Conservation (phyloP, 2,113 vertebrate genomes). For the Aramus guarauna region DNA sequence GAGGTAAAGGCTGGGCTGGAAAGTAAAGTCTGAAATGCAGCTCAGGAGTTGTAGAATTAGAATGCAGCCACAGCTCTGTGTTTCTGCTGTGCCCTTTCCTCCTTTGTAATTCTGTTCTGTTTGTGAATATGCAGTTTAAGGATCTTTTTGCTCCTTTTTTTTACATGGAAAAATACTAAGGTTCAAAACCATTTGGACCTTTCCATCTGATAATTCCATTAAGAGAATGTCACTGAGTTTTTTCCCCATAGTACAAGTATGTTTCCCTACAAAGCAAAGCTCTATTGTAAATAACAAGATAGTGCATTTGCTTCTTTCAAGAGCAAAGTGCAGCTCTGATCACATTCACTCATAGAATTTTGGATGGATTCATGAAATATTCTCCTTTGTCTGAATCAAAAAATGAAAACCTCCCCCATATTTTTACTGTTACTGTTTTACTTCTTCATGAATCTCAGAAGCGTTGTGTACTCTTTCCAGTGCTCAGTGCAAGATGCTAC, state of each 20-base stretch:
- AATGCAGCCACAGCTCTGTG: accelerated
- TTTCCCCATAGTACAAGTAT: neutral
- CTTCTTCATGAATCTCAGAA: neutral
- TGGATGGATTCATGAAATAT: neutral
- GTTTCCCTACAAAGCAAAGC: neutral
- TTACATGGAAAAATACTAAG: neutral
- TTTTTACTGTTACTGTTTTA: neutral
- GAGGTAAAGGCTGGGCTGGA: neutral
- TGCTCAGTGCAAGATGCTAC: neutral
- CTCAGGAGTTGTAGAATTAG: neutral
- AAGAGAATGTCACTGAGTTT: neutral
- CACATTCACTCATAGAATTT: neutral
- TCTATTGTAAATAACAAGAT: neutral
- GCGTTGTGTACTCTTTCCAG: neutral
- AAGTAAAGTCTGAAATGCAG: neutral
- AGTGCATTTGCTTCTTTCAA: neutral
- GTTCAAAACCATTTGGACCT: neutral
- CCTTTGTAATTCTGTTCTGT: neutral
- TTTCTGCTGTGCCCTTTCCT: neutral
- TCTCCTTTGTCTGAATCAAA: neutral
- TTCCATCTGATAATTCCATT: neutral
- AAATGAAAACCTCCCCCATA: neutral
- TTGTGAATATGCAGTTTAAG: neutral
- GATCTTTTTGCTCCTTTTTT: neutral
- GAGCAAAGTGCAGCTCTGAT: neutral